These are phyloP conservation scores for Clostera curtula DNA, from an alignment of 2,888 invertebrate species.

Conservation along the genomic window DNA sequence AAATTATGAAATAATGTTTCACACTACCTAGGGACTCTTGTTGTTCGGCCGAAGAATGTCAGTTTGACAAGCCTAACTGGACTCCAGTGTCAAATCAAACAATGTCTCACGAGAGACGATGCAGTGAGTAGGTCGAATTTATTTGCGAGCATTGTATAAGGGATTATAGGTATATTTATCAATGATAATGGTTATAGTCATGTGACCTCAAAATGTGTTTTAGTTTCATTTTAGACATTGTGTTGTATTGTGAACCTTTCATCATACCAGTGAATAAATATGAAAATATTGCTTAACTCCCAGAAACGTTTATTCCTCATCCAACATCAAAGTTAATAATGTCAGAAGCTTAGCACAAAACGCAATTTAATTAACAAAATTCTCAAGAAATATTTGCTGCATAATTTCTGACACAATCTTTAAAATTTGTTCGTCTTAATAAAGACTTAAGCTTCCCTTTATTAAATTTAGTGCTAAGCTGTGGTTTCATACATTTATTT, in stretches of 20 bases:
- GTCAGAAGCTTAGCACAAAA: constrained; percentile 8
- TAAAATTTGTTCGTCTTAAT: constrained; percentile 27
- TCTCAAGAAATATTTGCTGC: constrained; percentile 16
- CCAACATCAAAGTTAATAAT: constrained; percentile 14
- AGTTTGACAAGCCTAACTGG: constrained; percentile 3
- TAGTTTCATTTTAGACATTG: too few relatives aligned
- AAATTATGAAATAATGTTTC: too few relatives aligned
- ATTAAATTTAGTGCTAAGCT: constrained; percentile 19
- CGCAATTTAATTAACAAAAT: constrained; percentile 18
- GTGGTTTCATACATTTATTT: constrained; percentile 26
- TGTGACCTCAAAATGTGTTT: too few relatives aligned
- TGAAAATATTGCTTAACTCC: too few relatives aligned
- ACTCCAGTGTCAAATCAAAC: constrained; percentile 16
- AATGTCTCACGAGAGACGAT: not conserved
- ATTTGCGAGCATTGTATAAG: not conserved
- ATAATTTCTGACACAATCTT: constrained; percentile 17
- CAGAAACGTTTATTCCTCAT: too few relatives aligned
- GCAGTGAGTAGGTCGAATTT: not conserved
- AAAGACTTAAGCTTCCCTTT: constrained; percentile 20
- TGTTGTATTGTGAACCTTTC: too few relatives aligned
- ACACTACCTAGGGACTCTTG: not conserved
- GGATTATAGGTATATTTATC: too few relatives aligned
- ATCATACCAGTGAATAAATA: too few relatives aligned
- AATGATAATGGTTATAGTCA: too few relatives aligned
- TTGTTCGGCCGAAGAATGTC: not conserved